These are phyloP conservation scores for Peromyscus maniculatus DNA, from an alignment of 2,113 vertebrate genomes.

Conservation along the genomic window DNA sequence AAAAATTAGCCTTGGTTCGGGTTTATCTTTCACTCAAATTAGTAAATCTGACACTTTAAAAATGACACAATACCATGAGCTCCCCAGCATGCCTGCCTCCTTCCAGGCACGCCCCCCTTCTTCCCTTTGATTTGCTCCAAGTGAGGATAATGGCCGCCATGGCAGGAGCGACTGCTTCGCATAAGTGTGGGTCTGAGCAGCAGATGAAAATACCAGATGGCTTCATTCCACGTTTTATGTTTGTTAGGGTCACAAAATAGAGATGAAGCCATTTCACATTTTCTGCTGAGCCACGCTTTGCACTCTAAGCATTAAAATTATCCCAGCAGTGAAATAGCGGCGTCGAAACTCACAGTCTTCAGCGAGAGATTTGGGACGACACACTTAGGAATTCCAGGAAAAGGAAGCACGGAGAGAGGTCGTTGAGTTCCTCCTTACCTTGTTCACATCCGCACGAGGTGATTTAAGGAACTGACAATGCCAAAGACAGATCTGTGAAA, in stretches of 20 bases:
- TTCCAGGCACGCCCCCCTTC: neutral
- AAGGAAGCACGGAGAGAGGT: constrained; percentile 46
- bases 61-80: neutral
- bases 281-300: constrained; percentile 46
- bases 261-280: constrained; percentile 39
- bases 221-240: constrained; percentile 49
- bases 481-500: constrained; percentile 26
- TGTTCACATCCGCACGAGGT: constrained; percentile 7
- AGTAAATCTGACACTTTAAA: constrained; percentile 25
- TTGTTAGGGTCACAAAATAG: constrained; percentile 55
- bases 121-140: constrained; percentile 57
- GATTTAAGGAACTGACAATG: constrained; percentile 48
- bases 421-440: constrained; percentile 41
- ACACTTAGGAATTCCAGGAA: constrained; percentile 20
- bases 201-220: constrained; percentile 32
- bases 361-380: constrained; percentile 23
- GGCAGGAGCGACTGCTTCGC: neutral
- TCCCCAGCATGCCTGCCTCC: neutral
- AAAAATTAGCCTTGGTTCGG: neutral
- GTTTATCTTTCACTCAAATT: constrained; percentile 51
- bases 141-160: neutral
- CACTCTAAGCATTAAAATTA: constrained; percentile 17
- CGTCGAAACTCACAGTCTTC: neutral
- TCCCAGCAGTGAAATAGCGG: constrained; percentile 7
- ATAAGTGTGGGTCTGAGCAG: constrained; percentile 34